phyloP scores from a whole-genome alignment of 2,113 vertebrate species.

The Neogobius melanostomus region DNA sequence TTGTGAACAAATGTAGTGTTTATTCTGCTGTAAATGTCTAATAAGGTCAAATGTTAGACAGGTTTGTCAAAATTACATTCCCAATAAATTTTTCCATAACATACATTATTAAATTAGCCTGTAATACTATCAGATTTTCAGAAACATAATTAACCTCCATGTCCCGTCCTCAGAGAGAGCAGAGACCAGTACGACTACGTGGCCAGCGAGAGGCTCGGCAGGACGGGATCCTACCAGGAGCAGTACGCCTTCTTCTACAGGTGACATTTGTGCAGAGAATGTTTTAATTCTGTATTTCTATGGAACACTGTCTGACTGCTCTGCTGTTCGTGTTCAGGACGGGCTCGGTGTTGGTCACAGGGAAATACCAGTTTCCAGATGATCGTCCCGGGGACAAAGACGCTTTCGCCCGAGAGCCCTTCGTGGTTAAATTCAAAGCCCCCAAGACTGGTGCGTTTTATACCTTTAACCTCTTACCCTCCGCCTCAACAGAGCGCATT shows the following conservation, averaged over 20 bases:
- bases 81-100: no score
- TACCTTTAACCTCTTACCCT: background rate
- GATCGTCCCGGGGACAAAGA: conserved; percentile 54
- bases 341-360: conserved; percentile 54
- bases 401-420: conserved; percentile 79
- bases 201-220: conserved; percentile 77
- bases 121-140: no score
- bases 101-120: no score
- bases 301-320: background rate
- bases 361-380: conserved; percentile 76
- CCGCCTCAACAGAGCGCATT: no score
- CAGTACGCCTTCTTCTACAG: conserved; percentile 84
- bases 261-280: conserved; percentile 42
- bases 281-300: no score
- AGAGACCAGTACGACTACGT: conserved; percentile 58
- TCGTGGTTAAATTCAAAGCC: conserved; percentile 74
- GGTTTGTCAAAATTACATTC: no score
- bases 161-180: conserved; percentile 12
- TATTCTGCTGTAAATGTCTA: no score
- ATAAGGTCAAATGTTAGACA: no score
- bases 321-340: conserved; percentile 53
- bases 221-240: conserved; percentile 75
- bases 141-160: background rate
- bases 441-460: conserved; percentile 69
- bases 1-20: no score